These are phyloP conservation scores for Cotesia typhae DNA, from an alignment of 1,140 invertebrate genomes.

Conservation along the genomic window DNA sequence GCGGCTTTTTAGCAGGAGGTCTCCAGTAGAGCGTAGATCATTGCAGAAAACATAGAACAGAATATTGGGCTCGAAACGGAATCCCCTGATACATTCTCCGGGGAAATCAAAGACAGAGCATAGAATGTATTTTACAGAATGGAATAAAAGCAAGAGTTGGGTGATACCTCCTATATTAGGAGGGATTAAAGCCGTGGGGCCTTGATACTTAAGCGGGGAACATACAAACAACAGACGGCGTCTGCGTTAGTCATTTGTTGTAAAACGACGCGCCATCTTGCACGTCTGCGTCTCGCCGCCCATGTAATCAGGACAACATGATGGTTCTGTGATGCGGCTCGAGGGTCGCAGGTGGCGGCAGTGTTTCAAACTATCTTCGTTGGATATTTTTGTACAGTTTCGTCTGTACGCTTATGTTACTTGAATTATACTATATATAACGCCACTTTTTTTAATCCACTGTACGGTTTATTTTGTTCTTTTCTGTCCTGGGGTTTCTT, in stretches of 20 bases:
- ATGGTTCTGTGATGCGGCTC: not conserved
- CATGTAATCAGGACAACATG: conserved; percentile 55
- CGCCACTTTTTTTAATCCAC: no score
- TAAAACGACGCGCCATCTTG: conserved; percentile 56
- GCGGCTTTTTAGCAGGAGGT: no score
- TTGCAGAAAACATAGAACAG: no score
- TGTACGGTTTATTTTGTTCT: not conserved
- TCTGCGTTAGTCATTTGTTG: conserved; percentile 49
- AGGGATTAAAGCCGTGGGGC: conserved; percentile 16
- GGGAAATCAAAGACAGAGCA: no score
- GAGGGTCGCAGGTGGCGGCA: conserved; percentile 13
- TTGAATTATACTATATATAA: no score
- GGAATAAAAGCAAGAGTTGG: no score
- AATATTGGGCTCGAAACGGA: no score
- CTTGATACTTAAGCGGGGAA: conserved; percentile 50
- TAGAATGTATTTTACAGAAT: no score
- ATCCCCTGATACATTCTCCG: no score
- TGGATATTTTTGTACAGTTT: no score
- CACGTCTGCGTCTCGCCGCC: conserved; percentile 63
- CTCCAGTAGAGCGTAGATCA: no score
- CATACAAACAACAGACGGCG: conserved; percentile 43
- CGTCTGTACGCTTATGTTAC: not conserved
- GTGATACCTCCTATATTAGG: no score
- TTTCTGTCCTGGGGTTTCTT: not conserved
- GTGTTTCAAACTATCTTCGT: not conserved